phyloP scores from a whole-genome alignment of 1,140 invertebrate genomes.

The Lepidostoma basale region DNA sequence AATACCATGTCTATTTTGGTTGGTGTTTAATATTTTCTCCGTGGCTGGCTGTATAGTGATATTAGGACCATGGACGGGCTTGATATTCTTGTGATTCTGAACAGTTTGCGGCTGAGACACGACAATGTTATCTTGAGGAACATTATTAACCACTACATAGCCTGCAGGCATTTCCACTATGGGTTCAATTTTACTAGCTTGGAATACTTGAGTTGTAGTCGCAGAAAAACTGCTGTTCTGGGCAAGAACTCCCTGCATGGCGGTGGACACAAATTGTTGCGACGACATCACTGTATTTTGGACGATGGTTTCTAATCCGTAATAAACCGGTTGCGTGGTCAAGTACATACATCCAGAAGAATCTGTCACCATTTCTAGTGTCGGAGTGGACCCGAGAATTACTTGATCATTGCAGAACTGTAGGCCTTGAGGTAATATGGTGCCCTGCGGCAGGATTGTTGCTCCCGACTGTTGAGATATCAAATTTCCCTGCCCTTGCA shows the following conservation, averaged over 20 bases:
- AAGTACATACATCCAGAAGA: constrained; percentile 72
- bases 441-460: constrained; percentile 66
- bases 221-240: constrained; percentile 79
- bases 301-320: constrained; percentile 81
- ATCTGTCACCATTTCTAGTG: constrained; percentile 72
- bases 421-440: constrained; percentile 67
- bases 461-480: constrained; percentile 55
- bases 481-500: constrained; percentile 57
- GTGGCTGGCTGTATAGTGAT: constrained; percentile 58
- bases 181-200: constrained; percentile 81
- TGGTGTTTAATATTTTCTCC: constrained; percentile 51
- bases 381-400: constrained; percentile 68
- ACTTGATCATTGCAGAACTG: constrained; percentile 68
- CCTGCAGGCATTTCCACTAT: constrained; percentile 73
- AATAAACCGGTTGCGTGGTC: constrained; percentile 74
- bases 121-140: constrained; percentile 54
- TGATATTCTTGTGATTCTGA: constrained; percentile 54
- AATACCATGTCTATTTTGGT: constrained; percentile 29
- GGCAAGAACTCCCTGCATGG: constrained; percentile 76
- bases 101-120: constrained; percentile 50
- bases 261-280: constrained; percentile 78
- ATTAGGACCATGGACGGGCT: constrained; percentile 54
- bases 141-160: constrained; percentile 74
- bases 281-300: constrained; percentile 86
- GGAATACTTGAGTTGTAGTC: constrained; percentile 80